Evolutionary conservation across 2,888 invertebrate species (phyloP), one percentile per base, ranked within the genome.

Genomic region (Ptychoptera albimana): DNA sequence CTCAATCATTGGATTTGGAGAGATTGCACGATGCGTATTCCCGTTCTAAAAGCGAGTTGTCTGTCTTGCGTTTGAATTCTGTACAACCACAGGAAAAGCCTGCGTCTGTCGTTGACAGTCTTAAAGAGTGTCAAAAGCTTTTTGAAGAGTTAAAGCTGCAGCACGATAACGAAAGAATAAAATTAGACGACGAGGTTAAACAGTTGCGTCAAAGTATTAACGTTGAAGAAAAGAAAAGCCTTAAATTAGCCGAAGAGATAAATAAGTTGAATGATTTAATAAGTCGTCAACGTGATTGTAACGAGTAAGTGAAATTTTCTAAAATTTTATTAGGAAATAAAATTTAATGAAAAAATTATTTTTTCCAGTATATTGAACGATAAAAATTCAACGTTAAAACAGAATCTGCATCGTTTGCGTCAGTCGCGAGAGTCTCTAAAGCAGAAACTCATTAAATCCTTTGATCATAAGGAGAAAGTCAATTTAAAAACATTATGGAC

Each of bases 81-180:
- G 61, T 59, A 45, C 60, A 55, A 44, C 30, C 53, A 0, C 51
- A 57, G 9, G 48, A 55, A 8, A 49, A 54, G 23, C 59, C 61
- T 3, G 46, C 53, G 11, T 41, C 45, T 4, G 47, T 49, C 8
- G 75, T 74, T 32, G 64, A 77, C 2, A 71, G 80, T 2, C 70
- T 85, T 1, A 78, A 79, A 40, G 82, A 85, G 55, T 85, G 83
- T 53, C 82, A 80, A 58, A 68, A 73, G 77, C 69, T 83, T 53
- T 71, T 84, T 50, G 83, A 85, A 59, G 82, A 86, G 53, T 59
- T 86, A 2, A 83, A 82, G 56, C 65, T 68, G 31, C 80, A 83
- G 48, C 83, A 85, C 56, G 73, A 75, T 39, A 70, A 70, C 51
- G 86, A 86, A 48, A 74, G 73, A 38, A 68, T 69, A n/a, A 72